phyloP scores from a whole-genome alignment of 2,888 invertebrate genomes.

The Hydroisotoma schaefferi region DNA sequence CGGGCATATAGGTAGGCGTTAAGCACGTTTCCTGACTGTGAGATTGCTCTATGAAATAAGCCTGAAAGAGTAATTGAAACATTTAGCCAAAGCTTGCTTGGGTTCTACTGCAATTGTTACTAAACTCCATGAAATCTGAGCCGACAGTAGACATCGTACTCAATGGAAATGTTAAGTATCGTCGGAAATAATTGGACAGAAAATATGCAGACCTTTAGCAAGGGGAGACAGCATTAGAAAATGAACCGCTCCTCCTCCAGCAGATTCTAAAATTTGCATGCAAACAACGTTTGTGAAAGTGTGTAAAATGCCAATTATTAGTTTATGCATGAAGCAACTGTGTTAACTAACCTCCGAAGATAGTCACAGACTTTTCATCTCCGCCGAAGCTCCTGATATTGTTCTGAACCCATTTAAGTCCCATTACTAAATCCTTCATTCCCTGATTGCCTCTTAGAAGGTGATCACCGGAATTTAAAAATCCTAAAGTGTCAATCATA shows the following conservation, averaged over 20 bases:
- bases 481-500: conserved; percentile 17
- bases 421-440: conserved; percentile 34
- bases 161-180: too few relatives aligned
- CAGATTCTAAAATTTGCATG: background rate
- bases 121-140: too few relatives aligned
- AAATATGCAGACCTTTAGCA: conserved; percentile 30
- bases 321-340: too few relatives aligned
- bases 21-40: conserved; percentile 30
- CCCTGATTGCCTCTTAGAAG: conserved; percentile 32
- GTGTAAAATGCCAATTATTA: background rate
- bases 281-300: background rate
- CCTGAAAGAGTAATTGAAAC: too few relatives aligned
- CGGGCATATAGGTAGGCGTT: conserved; percentile 28
- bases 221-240: conserved; percentile 32
- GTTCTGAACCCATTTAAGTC: conserved; percentile 25
- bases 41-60: conserved; percentile 30
- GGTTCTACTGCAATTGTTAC: too few relatives aligned
- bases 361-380: conserved; percentile 22
- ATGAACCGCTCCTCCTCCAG: conserved; percentile 36
- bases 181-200: too few relatives aligned
- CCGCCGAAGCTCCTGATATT: conserved; percentile 31
- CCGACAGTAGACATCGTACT: too few relatives aligned
- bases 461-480: conserved; percentile 33
- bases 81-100: too few relatives aligned
- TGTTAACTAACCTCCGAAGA: too few relatives aligned